Base-by-base conservation (phyloP, 1,140 invertebrate species). In the Macrotrachela quadricornifera region DNA sequence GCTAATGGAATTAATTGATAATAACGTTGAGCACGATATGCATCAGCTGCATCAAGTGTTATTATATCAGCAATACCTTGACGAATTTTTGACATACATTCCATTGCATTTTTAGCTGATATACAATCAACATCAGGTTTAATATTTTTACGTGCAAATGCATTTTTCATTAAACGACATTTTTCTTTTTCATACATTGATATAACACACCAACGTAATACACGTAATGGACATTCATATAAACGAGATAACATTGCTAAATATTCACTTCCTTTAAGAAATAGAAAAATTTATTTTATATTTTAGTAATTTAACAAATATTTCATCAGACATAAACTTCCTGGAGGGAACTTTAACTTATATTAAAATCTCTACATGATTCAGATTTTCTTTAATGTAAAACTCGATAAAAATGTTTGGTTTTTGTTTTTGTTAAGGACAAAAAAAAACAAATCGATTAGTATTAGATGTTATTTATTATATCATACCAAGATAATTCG, bases 101-200 rank as follows among this genome's bases (percentile, higher is more conserved):
- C 78, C 12, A 84, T 79, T 37, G 86, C 79, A 59, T 80, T 86
- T 56, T 81, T 77, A 9, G 77, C 84, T 64, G 80, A 81, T 57
- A 83, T 77, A 65, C 90, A 95, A 39, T 77, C 73, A 62, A 96
- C 74, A 62, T 84, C 78, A 0, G 91, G 91, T 59, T 86, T 83
- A 13, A 96, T 68, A 82, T 75, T 64, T 83, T 84, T 15, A 80
- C 85, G 70, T 80, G 82, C 51, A 86, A 71, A 68, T 57, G 72
- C 65, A 70, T 88, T 84, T 73, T 78, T 83, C 88, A 96, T 94
- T 68, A 82, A 82, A 38, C 82, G 69, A 67, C 90, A 96, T 71
- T 96, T 96, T 30, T 80, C 78, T 68, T 83, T 76, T 70, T 95
- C 90, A 0, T 78, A 74, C 46, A 84, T 78, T 0, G 87, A 94